These are phyloP conservation scores for Scarus forsteni DNA, from an alignment of 2,797 vertebrate genomes.

Conservation along the genomic window DNA sequence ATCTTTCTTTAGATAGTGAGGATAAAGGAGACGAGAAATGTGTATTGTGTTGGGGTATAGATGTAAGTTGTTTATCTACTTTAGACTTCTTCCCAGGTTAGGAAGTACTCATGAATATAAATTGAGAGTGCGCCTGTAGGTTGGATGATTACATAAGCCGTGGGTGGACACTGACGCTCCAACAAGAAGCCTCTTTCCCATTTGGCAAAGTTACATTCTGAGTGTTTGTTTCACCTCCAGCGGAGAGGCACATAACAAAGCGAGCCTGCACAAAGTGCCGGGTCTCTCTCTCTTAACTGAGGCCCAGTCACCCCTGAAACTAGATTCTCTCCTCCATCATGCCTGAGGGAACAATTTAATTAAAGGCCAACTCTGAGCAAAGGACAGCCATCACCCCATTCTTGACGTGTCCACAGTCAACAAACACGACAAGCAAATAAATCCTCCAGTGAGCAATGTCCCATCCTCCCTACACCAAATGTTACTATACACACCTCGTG, in stretches of 20 bases:
- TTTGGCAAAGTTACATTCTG: constrained; percentile 28
- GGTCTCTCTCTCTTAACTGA: constrained; percentile 42
- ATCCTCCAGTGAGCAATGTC: constrained; percentile 42
- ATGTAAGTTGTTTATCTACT: not conserved
- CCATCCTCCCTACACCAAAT: constrained; percentile 37
- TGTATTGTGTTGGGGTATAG: not conserved
- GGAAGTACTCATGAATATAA: not conserved
- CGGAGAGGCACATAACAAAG: constrained; percentile 56
- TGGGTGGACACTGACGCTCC: constrained; percentile 23
- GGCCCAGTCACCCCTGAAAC: constrained; percentile 79
- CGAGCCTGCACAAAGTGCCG: constrained; percentile 22
- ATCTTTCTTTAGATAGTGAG: not conserved
- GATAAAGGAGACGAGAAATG: not conserved
- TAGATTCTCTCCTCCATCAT: constrained; percentile 79
- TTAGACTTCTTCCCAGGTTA: not conserved
- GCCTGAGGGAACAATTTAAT: constrained; percentile 84
- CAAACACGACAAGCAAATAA: constrained; percentile 65
- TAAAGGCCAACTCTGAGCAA: constrained; percentile 73
- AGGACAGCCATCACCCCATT: constrained; percentile 70
- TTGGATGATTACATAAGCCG: constrained; percentile 1
- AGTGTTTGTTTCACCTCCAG: constrained; percentile 50
- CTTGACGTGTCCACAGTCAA: constrained; percentile 55
- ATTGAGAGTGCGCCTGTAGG: not conserved
- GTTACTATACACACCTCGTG: constrained; percentile 44
- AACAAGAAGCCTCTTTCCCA: constrained; percentile 12